Evolutionary conservation across 2,888 invertebrate species (phyloP).

Genomic region (Hipparchia semele): DNA sequence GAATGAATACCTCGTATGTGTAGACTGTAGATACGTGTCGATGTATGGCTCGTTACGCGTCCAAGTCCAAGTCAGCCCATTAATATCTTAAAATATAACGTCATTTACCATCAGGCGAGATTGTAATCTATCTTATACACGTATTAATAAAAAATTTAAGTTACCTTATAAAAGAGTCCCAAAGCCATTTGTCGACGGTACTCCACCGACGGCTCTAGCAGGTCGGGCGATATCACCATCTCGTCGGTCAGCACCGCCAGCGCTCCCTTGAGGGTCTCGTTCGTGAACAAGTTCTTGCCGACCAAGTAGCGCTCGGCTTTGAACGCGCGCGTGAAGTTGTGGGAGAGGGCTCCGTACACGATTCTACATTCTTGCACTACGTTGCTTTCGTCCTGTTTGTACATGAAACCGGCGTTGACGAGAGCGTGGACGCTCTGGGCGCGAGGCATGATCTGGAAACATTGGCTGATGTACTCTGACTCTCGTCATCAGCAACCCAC

Average conservation of each 20-base stretch:
- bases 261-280: constrained; percentile 64
- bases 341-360: constrained; percentile 83
- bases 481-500: no score
- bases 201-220: constrained; percentile 82
- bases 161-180: constrained; percentile 86
- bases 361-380: constrained; percentile 63
- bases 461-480: constrained; percentile 13
- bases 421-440: constrained; percentile 89
- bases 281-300: constrained; percentile 66
- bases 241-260: constrained; percentile 53
- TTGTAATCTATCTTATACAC: no score
- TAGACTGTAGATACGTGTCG: no score
- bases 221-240: constrained; percentile 57
- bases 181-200: constrained; percentile 84
- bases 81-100: no score
- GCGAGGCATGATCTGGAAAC: constrained; percentile 85
- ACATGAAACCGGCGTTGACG: constrained; percentile 88
- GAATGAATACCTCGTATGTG: no score
- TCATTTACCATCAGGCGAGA: no score
- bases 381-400: constrained; percentile 66
- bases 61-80: no score
- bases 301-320: constrained; percentile 76
- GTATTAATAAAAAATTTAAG: constrained; percentile 39
- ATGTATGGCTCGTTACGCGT: no score
- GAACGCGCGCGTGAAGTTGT: constrained; percentile 68